Evolutionary conservation across 1,140 invertebrate species (phyloP).

Genomic region (Hyphantria cunea): DNA sequence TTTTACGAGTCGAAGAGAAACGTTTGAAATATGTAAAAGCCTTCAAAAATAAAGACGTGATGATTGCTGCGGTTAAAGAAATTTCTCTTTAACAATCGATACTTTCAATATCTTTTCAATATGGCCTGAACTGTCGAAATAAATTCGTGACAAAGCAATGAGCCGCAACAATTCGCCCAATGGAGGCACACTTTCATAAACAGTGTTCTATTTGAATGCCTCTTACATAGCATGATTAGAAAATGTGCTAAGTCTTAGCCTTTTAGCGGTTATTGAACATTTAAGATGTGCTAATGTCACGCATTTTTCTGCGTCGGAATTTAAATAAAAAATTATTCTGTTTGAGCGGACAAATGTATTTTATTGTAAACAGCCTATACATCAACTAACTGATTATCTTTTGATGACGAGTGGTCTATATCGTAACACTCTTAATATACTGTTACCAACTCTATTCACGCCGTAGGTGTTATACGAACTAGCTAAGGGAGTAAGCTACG

Average conservation of each 20-base stretch:
- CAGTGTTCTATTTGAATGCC: slow-evolving; percentile 4
- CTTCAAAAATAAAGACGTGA: slow-evolving; percentile 18
- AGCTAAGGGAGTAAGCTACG: no score
- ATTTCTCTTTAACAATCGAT: slow-evolving; percentile 25
- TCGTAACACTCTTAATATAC: background rate
- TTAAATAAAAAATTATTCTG: no score
- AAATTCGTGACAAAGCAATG: slow-evolving; percentile 29
- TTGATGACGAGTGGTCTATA: background rate
- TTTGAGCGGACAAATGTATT: background rate
- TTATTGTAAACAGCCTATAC: no score
- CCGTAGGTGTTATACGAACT: no score
- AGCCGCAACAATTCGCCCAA: slow-evolving; percentile 16
- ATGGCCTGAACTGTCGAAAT: slow-evolving; percentile 20
- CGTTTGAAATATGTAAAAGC: slow-evolving; percentile 21
- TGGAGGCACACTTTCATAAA: slow-evolving; percentile 25
- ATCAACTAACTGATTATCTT: no score
- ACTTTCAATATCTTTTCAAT: slow-evolving; percentile 28
- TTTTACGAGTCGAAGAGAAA: slow-evolving; percentile 13
- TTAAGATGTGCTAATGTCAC: background rate
- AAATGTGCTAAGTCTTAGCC: slow-evolving; percentile 4
- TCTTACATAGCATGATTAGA: background rate
- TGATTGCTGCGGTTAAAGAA: slow-evolving; percentile 4
- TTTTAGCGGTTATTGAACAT: slow-evolving; percentile 2
- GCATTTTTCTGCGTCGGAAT: no score
- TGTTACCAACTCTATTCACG: no score